Evolutionary conservation across 2,113 vertebrate genomes (phyloP), one percentile per base, ranked within the genome.

Genomic region (Penelope pileata): DNA sequence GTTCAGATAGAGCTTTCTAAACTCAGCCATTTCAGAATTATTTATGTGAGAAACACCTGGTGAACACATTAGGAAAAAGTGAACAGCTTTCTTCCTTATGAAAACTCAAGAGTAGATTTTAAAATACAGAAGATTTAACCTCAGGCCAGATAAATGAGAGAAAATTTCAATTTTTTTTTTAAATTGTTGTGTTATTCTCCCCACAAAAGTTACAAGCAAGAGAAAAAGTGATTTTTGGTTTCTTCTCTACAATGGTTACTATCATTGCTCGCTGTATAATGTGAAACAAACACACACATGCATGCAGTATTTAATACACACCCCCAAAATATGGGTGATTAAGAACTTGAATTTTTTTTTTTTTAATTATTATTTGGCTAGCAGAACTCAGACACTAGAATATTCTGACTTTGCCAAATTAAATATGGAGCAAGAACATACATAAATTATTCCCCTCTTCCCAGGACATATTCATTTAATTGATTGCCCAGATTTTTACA

Each of bases 41-140:
- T 91, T 77, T 91, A 90, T 95, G 76, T 82, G 43, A 91, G 93
- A 86, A 94, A 72, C 91, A 96, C 90, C 95, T 96, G 91, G 90
- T 90, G 90, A 94, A 83, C 24, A 86, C 43, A 96, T 93, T 96
- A 95, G 95, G 94, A 96, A 94, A 97, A 91, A 88, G 0, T 96
- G 91, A 96, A 90, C 16, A 62, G 36, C 62, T 82, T 93, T 91
- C 79, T 91, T 90, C 80, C 64, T 72, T 78, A 74, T 24, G 22
- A 94, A 66, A 64, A 86, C 56, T 78, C 64, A 74, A 77, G 64
- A 93, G 90, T 15, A 51, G 30, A 60, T 81, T 91, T 87, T 80
- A 86, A 92, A 92, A 79, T 70, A 80, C 5, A 60, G 83, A 88
- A 75, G 40, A 75, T 16, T 85, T 14, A 16, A 43, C 16, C 48